Base-by-base conservation (phyloP, 2,797 vertebrate genomes). In the Falco concolor region DNA sequence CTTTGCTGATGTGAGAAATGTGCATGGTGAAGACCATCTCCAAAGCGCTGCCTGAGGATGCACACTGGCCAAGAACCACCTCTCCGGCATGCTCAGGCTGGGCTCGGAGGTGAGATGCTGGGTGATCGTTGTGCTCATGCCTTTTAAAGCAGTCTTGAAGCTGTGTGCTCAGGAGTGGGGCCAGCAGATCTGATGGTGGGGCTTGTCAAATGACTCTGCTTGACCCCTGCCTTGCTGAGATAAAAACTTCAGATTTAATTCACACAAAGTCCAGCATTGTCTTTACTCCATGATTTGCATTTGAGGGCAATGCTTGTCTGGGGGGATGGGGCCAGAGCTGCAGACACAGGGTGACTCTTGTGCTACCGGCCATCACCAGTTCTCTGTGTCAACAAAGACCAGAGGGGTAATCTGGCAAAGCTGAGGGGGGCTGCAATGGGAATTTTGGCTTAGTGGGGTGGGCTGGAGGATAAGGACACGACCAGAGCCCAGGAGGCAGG, bases 61-160 rank as follows among this genome's bases (percentile, higher is more conserved):
- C 23, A 27, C 4, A 1, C 6, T 38, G 74, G 24, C 0, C 1
- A 36, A 61, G 59, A 16, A 76, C 3, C 8, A 18, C 14, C 10
- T 19, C 44, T 57, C 64, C 74, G 56, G 19, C n/a, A 38, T 36
- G n/a, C 25, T 65, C 9, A 21, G 21, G 12, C 14, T 19, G 15
- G 47, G 10, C 15, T 69, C 32, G 23, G 38, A 27, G 32, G 57
- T 67, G 38, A 25, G 52, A n/a, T 56, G 52, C 47, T 70, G 30
- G 17, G n/a, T 18, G 14, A 23, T 38, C 15, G 1, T 1, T 3
- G 30, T 56, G 54, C 7, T 53, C 21, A 8, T 1, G 2, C 44
- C 32, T 52, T 72, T 38, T 24, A 47, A 15, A 45, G 24, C 32
- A 64, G 19, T 30, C n/a, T 30, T 53, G 56, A 74, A 54, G n/a